These are phyloP conservation scores for Bombus haemorrhoidalis DNA, from an alignment of 1,140 invertebrate genomes.

Conservation along the genomic window DNA sequence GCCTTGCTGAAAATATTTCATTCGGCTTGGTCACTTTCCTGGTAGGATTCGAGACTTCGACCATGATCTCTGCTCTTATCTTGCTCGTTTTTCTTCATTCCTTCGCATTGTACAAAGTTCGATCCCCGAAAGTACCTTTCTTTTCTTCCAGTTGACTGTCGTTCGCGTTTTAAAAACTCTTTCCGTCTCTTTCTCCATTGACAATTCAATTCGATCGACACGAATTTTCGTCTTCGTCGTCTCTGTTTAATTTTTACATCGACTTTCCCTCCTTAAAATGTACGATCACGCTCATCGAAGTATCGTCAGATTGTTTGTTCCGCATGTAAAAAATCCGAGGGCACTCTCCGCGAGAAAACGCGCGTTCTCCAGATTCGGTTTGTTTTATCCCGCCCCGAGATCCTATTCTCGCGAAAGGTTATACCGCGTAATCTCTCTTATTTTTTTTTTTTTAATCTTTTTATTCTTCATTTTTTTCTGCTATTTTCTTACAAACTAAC, in stretches of 20 bases:
- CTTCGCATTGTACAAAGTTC: background rate
- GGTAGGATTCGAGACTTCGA: slow-evolving; percentile 54
- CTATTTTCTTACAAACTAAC: slow-evolving; percentile 54
- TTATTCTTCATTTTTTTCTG: slow-evolving; percentile 16
- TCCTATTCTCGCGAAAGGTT: background rate
- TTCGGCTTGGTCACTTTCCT: slow-evolving; percentile 64
- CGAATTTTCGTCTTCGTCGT: background rate
- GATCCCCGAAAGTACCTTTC: background rate
- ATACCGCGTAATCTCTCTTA: background rate
- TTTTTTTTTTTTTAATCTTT: background rate
- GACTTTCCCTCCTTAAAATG: background rate
- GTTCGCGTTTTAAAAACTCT: background rate
- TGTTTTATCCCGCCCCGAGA: background rate
- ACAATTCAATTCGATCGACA: background rate
- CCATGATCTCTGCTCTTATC: background rate
- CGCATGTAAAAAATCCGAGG: background rate
- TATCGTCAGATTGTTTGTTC: background rate
- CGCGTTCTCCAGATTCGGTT: background rate
- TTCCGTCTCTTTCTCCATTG: no score
- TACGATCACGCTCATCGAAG: background rate
- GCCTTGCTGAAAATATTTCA: slow-evolving; percentile 71
- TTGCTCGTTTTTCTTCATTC: background rate
- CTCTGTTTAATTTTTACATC: background rate
- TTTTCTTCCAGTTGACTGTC: slow-evolving; percentile 19
- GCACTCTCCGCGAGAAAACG: slow-evolving; percentile 6